A percentile compares a stretch with the other conserved stretches of the same genome.
Evolutionary conservation across 2,797 vertebrate species (phyloP).

Genomic region (Emys orbicularis): DNA sequence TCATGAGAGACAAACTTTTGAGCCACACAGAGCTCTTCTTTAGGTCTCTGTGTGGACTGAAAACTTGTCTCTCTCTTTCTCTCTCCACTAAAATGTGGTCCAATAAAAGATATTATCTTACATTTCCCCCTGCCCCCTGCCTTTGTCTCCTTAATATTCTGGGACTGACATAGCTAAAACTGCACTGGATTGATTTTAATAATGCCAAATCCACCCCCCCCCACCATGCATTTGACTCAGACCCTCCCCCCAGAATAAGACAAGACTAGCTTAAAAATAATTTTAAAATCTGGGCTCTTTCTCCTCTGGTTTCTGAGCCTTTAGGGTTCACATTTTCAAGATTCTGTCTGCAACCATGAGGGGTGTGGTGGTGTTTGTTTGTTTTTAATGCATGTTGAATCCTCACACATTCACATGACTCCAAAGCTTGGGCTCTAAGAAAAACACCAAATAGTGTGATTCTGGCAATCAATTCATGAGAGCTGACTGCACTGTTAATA

Average conservation of each 20-base stretch:
- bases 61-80: background rate
- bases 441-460: background rate
- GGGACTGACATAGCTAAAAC: too few species aligned
- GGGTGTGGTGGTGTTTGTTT: too few species aligned
- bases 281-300: background rate
- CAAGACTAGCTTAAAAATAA: background rate
- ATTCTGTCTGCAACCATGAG: background rate
- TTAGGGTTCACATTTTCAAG: background rate
- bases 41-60: background rate
- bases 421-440: background rate
- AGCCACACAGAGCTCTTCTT: background rate
- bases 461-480: background rate
- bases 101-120: background rate
- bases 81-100: background rate
- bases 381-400: background rate
- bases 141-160: background rate
- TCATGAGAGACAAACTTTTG: background rate
- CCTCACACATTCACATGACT: background rate
- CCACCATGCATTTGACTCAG: background rate
- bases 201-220: background rate
- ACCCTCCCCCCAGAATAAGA: background rate
- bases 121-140: too few species aligned
- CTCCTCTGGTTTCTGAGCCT: background rate
- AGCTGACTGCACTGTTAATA: rapidly evolving
- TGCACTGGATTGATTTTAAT: background rate